Evolutionary conservation across 2,113 vertebrate genomes (phyloP), one percentile per base, ranked within the genome.

Genomic region (Acanthochromis polyacanthus): DNA sequence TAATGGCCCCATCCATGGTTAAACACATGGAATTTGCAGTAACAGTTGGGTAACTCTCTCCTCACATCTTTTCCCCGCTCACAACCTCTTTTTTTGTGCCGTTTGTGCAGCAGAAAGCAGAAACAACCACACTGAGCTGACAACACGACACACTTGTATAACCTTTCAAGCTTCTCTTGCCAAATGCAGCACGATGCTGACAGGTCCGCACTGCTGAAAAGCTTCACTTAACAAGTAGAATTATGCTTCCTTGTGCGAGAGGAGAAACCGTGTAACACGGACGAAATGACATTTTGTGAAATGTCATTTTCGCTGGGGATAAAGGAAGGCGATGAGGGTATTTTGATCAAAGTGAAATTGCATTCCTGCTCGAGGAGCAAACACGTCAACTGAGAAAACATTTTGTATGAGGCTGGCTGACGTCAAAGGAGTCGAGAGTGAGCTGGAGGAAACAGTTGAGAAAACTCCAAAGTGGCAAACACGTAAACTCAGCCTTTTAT

Each of bases 301-400:
- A 91, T 90, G 88, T 88, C 89, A 90, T 88, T 92, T 91, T 86
- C 64, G 61, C 82, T 36, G 51, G 61, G 72, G 65, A 91, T 88
- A 82, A 87, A 85, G 63, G 19, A 23, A 83, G 72, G 46, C 43
- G 77, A 77, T 45, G 62, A 59, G 81, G 80, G 85, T 75, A 83
- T 90, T 90, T 86, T 84, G 82, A 91, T 91, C 85, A 89, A 86
- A 86, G 84, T 36, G 73, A 86, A 84, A 89, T 75, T 88, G 72
- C 78, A 75, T 86, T 81, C 63, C 77, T 75, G 78, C 79, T 80
- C 9, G 52, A 76, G 60, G 64, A 80, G 82, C 67, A 85, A 84
- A 80, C 86, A 70, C 68, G 43, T 86, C 82, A 83, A 58, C 70
- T 57, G 65, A 82, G 81, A 52, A 80, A 84, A 83, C 71, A 61